Evolutionary conservation across 1,140 invertebrate species (phyloP), one percentile per base, ranked within the genome.

Genomic region (Semibalanus balanoides): DNA sequence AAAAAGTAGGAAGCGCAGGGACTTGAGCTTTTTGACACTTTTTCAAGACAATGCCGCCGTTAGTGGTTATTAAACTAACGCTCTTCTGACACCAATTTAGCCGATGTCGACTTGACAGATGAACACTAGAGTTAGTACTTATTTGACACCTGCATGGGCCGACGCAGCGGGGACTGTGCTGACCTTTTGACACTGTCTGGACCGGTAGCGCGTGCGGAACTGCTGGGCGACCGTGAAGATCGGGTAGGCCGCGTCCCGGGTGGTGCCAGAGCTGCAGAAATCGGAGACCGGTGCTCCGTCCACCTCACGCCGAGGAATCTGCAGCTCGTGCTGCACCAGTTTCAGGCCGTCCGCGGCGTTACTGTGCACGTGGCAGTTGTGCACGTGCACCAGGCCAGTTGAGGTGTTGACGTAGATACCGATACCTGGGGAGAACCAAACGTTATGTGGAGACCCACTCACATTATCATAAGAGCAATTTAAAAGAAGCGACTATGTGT

Each of bases 401-500:
- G 92, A 93, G 74, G 92, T 93, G 83, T 96, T 97, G 3, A 96
- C 86, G 83, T 92, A 96, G 43, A 96, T 85, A 25, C 94, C 94
- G 81, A 94, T 93, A 73, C 94, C 94, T 89, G 79, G 40, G 69
- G 69, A 28, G 30, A n/a, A n/a, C n/a, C n/a, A n/a, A n/a, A n/a
- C n/a, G n/a, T n/a, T n/a, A n/a, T n/a, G n/a, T n/a, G n/a, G n/a
- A n/a, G n/a, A n/a, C n/a, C n/a, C n/a, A n/a, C n/a, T n/a, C n/a
- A n/a, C n/a, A n/a, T n/a, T n/a, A n/a, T n/a, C n/a, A n/a, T n/a
- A n/a, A n/a, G n/a, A n/a, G n/a, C n/a, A n/a, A n/a, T n/a, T n/a
- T n/a, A n/a, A n/a, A n/a, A n/a, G n/a, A n/a, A n/a, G n/a, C n/a
- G n/a, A n/a, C n/a, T n/a, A n/a, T n/a, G n/a, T n/a, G n/a, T n/a